Evolutionary conservation across 1,140 invertebrate species (phyloP), one percentile per base, ranked within the genome.

Genomic region (Bathynomus jamesi): DNA sequence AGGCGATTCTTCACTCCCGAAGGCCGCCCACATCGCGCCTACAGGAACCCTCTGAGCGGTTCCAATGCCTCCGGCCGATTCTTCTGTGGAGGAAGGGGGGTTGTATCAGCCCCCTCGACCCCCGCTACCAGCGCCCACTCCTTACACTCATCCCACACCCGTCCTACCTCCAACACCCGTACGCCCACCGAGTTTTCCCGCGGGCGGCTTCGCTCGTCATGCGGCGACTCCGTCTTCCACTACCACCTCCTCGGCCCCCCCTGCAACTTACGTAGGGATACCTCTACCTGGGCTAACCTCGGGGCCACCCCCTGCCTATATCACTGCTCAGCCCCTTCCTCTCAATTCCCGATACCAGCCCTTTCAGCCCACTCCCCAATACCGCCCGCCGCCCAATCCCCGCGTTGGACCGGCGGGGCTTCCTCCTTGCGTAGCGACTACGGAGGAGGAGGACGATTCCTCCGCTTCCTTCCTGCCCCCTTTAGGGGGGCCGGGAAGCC

Each of bases 91-190:
- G 28, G 72, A 74, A 40, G 32, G 32, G 28, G 75, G 75, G 68
- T 67, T 77, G 4, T 77, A 77, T 53, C 75, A 77, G 72, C 75
- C 75, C 17, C 75, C 75, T 61, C 72, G 75, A 17, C 75, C 75
- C 8, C 75, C 75, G 29, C 64, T 77, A 32, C 75, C 75, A 3
- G 75, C 75, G 17, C 75, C 75, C 29, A 65, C 70, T 5, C 75
- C 75, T 10, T 76, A 76, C 62, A 76, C 75, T 31, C 75, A 77
- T 62, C 75, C 75, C 21, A 29, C 71, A 27, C 70, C 75, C 28
- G 67, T 30, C 27, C 25, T 53, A 28, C 17, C 61, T 28, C 7
- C 69, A 30, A 29, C 69, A 53, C 28, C 70, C 31, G 65, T 21
- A 28, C 28, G 29, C 40, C n/a, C 21, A 21, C 24, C 13, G n/a